phyloP scores from a whole-genome alignment of 37 sponge, comb jelly and placozoan genomes.

The Hexactinellida sp. region DNA sequence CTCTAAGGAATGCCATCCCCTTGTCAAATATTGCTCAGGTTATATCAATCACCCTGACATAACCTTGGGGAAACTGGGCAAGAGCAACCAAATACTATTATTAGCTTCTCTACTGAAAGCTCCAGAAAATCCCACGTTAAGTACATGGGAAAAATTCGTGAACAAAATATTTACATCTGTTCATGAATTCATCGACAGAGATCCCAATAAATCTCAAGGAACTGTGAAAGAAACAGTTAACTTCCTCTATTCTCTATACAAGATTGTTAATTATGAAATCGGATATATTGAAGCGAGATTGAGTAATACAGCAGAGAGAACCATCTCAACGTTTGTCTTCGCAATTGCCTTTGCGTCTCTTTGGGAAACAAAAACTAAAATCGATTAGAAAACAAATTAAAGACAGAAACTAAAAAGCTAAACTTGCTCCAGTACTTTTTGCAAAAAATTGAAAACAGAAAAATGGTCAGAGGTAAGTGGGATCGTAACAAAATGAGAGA shows the following conservation, averaged over 20 bases:
- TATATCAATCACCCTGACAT: background rate
- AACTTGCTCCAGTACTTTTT: background rate
- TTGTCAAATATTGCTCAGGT: background rate
- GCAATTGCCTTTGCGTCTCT: background rate
- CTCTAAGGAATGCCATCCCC: background rate
- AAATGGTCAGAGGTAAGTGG: background rate
- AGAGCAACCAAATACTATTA: background rate
- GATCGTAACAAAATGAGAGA: background rate
- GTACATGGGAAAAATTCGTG: background rate
- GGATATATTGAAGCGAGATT: background rate
- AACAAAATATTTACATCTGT: background rate
- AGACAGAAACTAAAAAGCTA: background rate
- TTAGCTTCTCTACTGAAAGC: background rate
- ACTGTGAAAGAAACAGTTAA: background rate
- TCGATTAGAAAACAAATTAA: background rate
- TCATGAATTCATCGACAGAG: background rate
- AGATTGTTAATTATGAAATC: background rate
- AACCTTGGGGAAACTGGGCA: background rate
- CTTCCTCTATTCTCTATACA: background rate
- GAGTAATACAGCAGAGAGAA: background rate
- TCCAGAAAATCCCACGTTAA: background rate
- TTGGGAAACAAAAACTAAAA: background rate
- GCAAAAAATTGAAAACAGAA: background rate
- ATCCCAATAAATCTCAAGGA: background rate
- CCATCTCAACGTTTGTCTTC: background rate